phyloP scores from a whole-genome alignment of 1,140 invertebrate species.

The Pogonus chalceus region DNA sequence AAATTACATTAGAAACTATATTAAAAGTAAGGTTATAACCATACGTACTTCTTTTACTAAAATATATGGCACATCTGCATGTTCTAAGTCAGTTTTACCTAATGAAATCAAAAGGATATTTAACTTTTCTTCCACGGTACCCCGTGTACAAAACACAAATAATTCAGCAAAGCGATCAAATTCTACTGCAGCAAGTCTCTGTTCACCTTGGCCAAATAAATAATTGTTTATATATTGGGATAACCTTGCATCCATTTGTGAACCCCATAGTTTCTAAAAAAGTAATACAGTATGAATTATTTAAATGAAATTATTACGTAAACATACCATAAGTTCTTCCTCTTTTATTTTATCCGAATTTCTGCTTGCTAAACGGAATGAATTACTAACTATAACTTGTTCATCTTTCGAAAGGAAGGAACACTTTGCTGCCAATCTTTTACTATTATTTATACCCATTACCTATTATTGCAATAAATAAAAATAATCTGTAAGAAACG shows the following conservation, averaged over 20 bases:
- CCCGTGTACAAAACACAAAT: conserved; percentile 48
- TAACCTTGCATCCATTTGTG: conserved; percentile 45
- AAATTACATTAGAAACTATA: neutral
- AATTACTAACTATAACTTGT: conserved; percentile 46
- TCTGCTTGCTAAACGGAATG: conserved; percentile 45
- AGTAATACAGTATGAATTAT: conserved; percentile 9
- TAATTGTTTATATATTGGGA: conserved; percentile 48
- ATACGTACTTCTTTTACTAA: conserved; percentile 44
- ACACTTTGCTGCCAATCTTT: conserved; percentile 49
- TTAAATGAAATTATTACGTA: neutral
- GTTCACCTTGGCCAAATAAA: conserved; percentile 43
- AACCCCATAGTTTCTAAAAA: conserved; percentile 47
- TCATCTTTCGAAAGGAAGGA: conserved; percentile 47
- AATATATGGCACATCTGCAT: conserved; percentile 43
- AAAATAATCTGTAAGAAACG: neutral
- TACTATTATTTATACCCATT: conserved; percentile 43
- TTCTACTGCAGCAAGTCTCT: conserved; percentile 39
- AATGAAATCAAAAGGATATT: conserved; percentile 43
- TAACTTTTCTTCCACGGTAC: conserved; percentile 46
- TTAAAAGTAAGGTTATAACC: neutral
- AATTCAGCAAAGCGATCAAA: conserved; percentile 48
- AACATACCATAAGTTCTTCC: conserved; percentile 46
- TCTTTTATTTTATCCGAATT: conserved; percentile 49
- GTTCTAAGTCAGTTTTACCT: conserved; percentile 41
- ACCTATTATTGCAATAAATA: conserved; percentile 7